Base-by-base conservation (phyloP, 2,113 vertebrate species). In the Serranochromis macrocephalus region DNA sequence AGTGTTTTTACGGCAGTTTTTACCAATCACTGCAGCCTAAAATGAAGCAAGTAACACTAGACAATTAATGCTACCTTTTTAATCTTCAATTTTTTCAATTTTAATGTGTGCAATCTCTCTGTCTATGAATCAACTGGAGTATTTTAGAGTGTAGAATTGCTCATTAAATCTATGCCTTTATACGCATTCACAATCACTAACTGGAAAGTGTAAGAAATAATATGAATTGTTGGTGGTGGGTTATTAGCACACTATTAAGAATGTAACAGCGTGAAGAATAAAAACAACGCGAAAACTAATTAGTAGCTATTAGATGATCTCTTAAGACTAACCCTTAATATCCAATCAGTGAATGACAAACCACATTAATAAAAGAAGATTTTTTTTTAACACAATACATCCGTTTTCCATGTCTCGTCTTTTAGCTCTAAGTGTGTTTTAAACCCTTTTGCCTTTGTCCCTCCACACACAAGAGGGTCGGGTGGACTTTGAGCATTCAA, bases 361-460 rank as follows among this genome's bases (percentile, higher is more conserved):
- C 9, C 11, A 29, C 26, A 51, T 33, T 7, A 51, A 31, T 26
- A 55, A 63, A 45, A 66, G 2, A 29, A 38, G 2, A 16, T 10
- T 2, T 21, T 38, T 81, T 81, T 81, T 84, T 17, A 66, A 66
- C 26, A 84, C 4, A 80, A 78, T 24, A 81, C 19, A 84, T 85
- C 83, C 33, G 33, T 93, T 73, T 88, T 92, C 36, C 36, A 85
- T 87, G 66, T 19, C 7, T 71, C 14, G 42, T 53, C 68, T 88
- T 85, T 42, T 57, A 85, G 51, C 81, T 49, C 53, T 58, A 33
- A 21, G 57, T 81, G 79, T 66, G 84, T 71, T 55, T 83, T 80
- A 42, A 95, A 96, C 91, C 90, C 80, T 89, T 93, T 94, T 92
- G 87, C 94, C 93, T 96, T 96, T 97, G 95, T 95, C 94, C 94